Evolutionary conservation across 2,888 invertebrate species (phyloP).

Genomic region (Sicus ferrugineus): DNA sequence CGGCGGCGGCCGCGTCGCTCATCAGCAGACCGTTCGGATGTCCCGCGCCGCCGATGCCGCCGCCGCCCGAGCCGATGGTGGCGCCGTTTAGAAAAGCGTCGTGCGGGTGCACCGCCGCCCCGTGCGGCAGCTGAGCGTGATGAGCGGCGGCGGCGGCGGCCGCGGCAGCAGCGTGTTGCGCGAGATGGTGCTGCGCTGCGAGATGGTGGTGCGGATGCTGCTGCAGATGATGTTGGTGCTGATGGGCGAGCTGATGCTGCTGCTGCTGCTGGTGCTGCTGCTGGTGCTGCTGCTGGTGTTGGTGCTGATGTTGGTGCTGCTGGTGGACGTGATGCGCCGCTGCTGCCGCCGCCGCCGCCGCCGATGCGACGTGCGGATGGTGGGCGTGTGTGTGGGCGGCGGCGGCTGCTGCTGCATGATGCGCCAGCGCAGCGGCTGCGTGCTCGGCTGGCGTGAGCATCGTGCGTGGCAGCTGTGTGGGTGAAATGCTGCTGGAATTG

Average conservation of each 20-base stretch:
- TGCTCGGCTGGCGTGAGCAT: conserved; percentile 53
- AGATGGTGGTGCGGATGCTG: conserved; percentile 53
- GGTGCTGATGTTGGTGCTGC: conserved; percentile 41
- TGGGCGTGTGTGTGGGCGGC: conserved; percentile 51
- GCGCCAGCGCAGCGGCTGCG: conserved; percentile 53
- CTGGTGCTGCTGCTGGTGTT: conserved; percentile 41
- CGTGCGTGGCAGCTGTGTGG: conserved; percentile 35
- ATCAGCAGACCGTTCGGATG: conserved; percentile 44
- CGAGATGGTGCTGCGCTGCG: conserved; percentile 50
- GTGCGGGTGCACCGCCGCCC: conserved; percentile 40
- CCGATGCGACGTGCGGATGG: conserved; percentile 30
- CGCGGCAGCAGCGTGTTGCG: conserved; percentile 40
- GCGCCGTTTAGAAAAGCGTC: conserved; percentile 43
- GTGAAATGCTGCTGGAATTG: conserved; percentile 43
- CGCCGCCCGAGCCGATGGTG: conserved; percentile 41
- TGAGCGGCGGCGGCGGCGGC: too few species aligned
- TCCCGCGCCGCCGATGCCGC: conserved; percentile 38
- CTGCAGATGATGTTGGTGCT: conserved; percentile 49
- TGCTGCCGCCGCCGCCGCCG: too few species aligned
- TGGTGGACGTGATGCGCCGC: conserved; percentile 41
- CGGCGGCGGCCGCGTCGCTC: conserved; percentile 47
- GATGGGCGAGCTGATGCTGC: conserved; percentile 47
- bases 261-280: conserved; percentile 43
- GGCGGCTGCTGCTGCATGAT: conserved; percentile 54
- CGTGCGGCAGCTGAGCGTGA: conserved; percentile 37